Percentiles rank a stretch among this genome's conserved stretches.
Evolutionary conservation across 2,888 invertebrate species (phyloP).

Genomic region (Pyrgus malvae): DNA sequence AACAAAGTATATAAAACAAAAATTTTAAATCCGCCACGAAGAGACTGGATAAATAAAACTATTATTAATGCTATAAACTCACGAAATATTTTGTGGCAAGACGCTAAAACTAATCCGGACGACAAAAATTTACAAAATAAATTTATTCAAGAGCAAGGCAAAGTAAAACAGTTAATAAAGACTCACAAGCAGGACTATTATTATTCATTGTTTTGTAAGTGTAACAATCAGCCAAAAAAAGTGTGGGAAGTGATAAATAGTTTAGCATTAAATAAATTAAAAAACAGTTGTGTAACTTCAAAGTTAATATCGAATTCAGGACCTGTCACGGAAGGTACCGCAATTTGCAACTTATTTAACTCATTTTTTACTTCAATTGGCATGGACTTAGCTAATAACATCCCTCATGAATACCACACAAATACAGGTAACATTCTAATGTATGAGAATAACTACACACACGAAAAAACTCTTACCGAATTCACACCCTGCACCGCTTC

Average conservation of each 20-base stretch:
- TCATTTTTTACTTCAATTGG: slow-evolving; percentile 23
- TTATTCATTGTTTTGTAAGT: slow-evolving; percentile 8
- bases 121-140: slow-evolving; percentile 1
- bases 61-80: slow-evolving; percentile 21
- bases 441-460: too few species aligned
- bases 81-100: slow-evolving; percentile 17
- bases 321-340: slow-evolving; percentile 11
- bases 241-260: slow-evolving; percentile 29
- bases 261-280: slow-evolving; percentile 19
- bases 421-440: too few species aligned
- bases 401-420: too few species aligned
- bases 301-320: slow-evolving; percentile 4
- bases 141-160: background rate
- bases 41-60: slow-evolving; percentile 25
- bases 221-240: slow-evolving; percentile 16
- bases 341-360: slow-evolving; percentile 23
- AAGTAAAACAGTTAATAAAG: background rate
- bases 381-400: background rate
- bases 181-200: slow-evolving; percentile 16
- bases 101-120: background rate
- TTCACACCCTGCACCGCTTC: too few species aligned
- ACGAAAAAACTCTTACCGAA: too few species aligned
- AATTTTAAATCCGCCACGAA: slow-evolving; percentile 14
- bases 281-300: slow-evolving; percentile 7
- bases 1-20: background rate